phyloP scores from a whole-genome alignment of 1,140 invertebrate genomes.

The Drosophila sturtevanti region DNA sequence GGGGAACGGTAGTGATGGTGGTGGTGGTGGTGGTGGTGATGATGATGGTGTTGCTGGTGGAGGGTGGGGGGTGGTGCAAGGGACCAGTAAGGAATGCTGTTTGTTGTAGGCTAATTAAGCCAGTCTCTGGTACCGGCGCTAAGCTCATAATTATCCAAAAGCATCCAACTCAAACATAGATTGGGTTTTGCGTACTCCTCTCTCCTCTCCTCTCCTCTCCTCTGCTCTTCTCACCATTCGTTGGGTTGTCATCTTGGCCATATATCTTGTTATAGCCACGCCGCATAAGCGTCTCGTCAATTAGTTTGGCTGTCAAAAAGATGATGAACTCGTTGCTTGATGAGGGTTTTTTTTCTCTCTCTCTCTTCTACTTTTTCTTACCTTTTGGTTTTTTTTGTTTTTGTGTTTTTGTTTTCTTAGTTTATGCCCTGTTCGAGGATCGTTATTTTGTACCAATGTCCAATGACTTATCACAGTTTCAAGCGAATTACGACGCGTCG shows the following conservation, averaged over 20 bases:
- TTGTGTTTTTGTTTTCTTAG: neutral
- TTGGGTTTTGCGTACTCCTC: slow-evolving; percentile 22
- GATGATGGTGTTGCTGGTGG: no score
- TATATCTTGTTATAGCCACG: slow-evolving; percentile 75
- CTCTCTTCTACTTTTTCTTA: slow-evolving; percentile 1
- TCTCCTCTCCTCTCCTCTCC: no score
- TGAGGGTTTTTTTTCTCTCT: slow-evolving; percentile 67
- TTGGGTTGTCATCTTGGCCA: slow-evolving; percentile 74
- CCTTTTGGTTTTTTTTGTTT: slow-evolving; percentile 12
- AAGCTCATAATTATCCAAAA: slow-evolving; percentile 81
- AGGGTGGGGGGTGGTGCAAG: neutral
- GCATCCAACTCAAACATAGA: slow-evolving; percentile 16
- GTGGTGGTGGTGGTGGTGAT: no score
- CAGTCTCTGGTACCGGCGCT: slow-evolving; percentile 60
- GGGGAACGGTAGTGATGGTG: no score
- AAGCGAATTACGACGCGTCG: slow-evolving; percentile 74
- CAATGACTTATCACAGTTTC: slow-evolving; percentile 80
- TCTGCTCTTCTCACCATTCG: no score
- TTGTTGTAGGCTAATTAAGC: slow-evolving; percentile 69
- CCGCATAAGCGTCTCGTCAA: slow-evolving; percentile 79
- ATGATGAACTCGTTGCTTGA: slow-evolving; percentile 82
- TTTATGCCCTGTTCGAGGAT: slow-evolving; percentile 26
- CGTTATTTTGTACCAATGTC: slow-evolving; percentile 45
- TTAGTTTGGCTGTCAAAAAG: slow-evolving; percentile 82
- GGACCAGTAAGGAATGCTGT: slow-evolving; percentile 31